Percentiles rank a stretch among this genome's conserved stretches.
Evolutionary conservation across 2,888 invertebrate species (phyloP).

Genomic region (Agapostemon virescens): DNA sequence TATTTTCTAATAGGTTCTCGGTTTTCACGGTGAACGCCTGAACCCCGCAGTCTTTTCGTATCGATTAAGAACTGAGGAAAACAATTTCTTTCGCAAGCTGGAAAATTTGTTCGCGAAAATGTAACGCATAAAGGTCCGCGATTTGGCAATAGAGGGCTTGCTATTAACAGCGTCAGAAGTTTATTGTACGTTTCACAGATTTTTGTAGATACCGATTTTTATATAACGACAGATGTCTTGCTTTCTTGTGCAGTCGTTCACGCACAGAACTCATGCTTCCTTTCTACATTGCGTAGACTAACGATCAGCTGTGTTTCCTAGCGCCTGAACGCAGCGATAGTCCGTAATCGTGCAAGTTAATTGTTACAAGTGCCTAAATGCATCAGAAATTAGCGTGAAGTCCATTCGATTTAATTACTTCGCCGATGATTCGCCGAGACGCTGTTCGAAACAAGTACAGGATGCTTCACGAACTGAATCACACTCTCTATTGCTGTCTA

Average conservation of each 20-base stretch:
- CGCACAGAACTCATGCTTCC: slow-evolving; percentile 34
- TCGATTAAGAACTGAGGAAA: background rate
- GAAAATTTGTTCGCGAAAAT: background rate
- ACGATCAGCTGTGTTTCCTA: slow-evolving; percentile 3
- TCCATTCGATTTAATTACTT: slow-evolving; percentile 4
- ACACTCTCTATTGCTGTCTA: background rate
- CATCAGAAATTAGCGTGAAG: slow-evolving; percentile 26
- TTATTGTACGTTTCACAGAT: slow-evolving; percentile 20
- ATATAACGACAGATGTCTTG: slow-evolving; percentile 38
- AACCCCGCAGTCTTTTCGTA: background rate
- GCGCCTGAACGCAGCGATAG: slow-evolving; percentile 14
- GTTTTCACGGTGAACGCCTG: background rate
- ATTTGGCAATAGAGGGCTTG: background rate
- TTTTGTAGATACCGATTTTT: slow-evolving; percentile 57
- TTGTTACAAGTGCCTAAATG: slow-evolving; percentile 50
- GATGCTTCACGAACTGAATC: background rate
- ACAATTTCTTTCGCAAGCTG: background rate
- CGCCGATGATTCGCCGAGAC: background rate
- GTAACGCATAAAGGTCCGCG: background rate
- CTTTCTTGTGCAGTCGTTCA: slow-evolving; percentile 17
- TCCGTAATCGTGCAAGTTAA: slow-evolving; percentile 34
- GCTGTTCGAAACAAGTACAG: slow-evolving; percentile 2
- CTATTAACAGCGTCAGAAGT: slow-evolving; percentile 20
- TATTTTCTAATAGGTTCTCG: background rate
- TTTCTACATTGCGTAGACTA: slow-evolving; percentile 9